phyloP scores from a whole-genome alignment of 1,140 invertebrate species.

The Papilio glaucus region DNA sequence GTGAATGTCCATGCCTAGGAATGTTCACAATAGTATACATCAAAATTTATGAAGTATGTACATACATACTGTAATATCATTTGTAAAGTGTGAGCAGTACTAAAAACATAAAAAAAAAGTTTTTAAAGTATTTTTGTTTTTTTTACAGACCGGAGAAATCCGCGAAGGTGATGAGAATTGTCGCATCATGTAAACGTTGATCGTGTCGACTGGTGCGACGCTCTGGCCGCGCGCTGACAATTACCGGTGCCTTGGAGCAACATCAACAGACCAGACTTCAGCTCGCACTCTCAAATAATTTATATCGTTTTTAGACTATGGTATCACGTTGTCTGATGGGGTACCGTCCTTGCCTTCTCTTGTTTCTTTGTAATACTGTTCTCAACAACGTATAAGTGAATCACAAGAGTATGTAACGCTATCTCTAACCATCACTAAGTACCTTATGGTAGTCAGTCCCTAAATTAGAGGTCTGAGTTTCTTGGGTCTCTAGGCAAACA shows the following conservation, averaged over 20 bases:
- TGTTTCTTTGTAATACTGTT: neutral
- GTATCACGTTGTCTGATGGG: neutral
- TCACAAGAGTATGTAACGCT: too few relatives aligned
- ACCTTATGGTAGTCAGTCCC: neutral
- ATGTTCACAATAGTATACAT: too few relatives aligned
- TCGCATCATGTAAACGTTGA: slow-evolving; percentile 72
- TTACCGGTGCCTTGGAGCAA: slow-evolving; percentile 54
- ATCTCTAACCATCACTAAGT: neutral
- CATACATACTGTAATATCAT: too few relatives aligned
- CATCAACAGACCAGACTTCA: neutral
- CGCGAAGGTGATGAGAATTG: slow-evolving; percentile 78
- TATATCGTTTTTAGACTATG: neutral
- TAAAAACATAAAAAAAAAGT: too few relatives aligned
- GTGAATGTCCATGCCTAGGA: too few relatives aligned
- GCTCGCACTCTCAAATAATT: neutral
- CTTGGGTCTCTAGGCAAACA: neutral
- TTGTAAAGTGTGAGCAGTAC: too few relatives aligned
- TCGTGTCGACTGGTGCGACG: slow-evolving; percentile 37
- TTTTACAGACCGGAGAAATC: slow-evolving; percentile 68
- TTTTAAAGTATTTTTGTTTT: neutral
- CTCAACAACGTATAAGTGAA: neutral
- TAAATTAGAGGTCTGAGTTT: neutral
- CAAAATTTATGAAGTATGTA: too few relatives aligned
- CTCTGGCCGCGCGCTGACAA: slow-evolving; percentile 24
- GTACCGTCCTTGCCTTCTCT: neutral